phyloP scores from a whole-genome alignment of 2,113 vertebrate genomes.

The Oceanodroma tethys region DNA sequence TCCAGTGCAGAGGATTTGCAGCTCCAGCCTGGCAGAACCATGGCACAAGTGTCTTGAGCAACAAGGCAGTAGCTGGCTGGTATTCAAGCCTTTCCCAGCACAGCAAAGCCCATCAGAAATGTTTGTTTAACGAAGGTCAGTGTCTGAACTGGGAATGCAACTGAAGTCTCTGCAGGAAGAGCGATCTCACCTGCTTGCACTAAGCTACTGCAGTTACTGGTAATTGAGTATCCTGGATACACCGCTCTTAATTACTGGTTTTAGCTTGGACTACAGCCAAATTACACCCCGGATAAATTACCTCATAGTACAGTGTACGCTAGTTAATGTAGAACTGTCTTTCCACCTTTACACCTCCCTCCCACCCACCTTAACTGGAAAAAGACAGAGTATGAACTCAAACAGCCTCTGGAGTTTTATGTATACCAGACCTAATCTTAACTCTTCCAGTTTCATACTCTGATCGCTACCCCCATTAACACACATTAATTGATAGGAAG shows the following conservation, averaged over 20 bases:
- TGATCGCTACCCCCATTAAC: neutral
- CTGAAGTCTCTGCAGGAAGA: neutral
- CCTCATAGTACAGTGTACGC: neutral
- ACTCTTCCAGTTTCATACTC: neutral
- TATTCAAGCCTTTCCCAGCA: neutral
- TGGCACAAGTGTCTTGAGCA: neutral
- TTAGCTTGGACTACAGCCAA: neutral
- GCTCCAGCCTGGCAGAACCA: neutral
- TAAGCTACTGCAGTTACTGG: neutral
- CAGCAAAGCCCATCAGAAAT: neutral
- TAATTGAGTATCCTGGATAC: neutral
- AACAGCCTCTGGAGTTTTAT: neutral
- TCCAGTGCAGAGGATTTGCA: neutral
- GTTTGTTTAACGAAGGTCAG: neutral
- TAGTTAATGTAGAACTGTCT: neutral
- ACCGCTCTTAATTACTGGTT: neutral
- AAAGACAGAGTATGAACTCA: neutral
- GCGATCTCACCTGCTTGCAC: neutral
- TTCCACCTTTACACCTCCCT: neutral
- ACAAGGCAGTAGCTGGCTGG: fast-evolving
- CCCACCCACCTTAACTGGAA: neutral
- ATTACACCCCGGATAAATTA: neutral
- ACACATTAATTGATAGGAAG: neutral
- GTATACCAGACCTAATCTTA: neutral
- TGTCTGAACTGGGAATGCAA: neutral